Evolutionary conservation across 2,888 invertebrate genomes (phyloP).

Genomic region (Drosophila koepferae): DNA sequence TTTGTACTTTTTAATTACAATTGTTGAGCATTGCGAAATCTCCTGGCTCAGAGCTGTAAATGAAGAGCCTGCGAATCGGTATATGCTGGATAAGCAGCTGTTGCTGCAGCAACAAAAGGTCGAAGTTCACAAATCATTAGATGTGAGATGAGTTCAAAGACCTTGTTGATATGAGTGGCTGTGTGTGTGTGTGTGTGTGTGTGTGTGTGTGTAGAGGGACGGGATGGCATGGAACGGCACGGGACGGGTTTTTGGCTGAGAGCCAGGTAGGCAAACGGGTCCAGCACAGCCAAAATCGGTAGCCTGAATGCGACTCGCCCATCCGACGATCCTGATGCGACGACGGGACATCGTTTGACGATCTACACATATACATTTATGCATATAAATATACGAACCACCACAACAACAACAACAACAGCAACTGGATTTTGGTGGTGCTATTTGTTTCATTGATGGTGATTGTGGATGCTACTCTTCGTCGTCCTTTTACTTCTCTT

Average conservation of each 20-base stretch:
- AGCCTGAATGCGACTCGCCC: constrained; percentile 50
- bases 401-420: constrained; percentile 16
- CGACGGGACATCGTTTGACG: constrained; percentile 69
- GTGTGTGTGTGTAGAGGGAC: constrained; percentile 22
- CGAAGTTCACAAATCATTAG: constrained; percentile 55
- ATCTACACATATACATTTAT: constrained; percentile 48
- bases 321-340: constrained; percentile 36
- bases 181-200: constrained; percentile 26
- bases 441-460: constrained; percentile 53
- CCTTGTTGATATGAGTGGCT: constrained; percentile 40
- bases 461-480: constrained; percentile 46
- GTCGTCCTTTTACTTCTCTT: constrained; percentile 16
- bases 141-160: constrained; percentile 67
- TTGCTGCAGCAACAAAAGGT: constrained; percentile 33
- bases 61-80: constrained; percentile 8
- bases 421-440: constrained; percentile 44
- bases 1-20: constrained; percentile 73
- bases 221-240: constrained; percentile 21
- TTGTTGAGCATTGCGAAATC: constrained; percentile 57
- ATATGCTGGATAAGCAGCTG: constrained; percentile 45
- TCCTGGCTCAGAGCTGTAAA: constrained; percentile 7
- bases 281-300: constrained; percentile 21
- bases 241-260: constrained; percentile 1
- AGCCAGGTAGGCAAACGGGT: constrained; percentile 30
- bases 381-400: constrained; percentile 5